Evolutionary conservation across 2,888 invertebrate genomes (phyloP), one percentile per base, ranked within the genome.

Genomic region (Himalopsyche japonica): DNA sequence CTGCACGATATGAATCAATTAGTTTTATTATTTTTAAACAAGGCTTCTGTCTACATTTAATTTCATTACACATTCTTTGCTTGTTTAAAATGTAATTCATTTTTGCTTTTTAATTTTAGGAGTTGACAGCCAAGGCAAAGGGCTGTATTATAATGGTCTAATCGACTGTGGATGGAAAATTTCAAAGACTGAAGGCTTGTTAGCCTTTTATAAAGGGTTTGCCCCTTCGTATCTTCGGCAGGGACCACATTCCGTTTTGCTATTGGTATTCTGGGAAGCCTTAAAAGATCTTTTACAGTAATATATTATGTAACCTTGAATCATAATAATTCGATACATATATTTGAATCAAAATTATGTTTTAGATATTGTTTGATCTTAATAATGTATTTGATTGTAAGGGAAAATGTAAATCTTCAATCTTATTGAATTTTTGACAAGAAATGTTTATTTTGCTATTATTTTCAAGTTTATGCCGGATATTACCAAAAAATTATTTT

Each of bases 141-240:
- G 96, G 0, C 86, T 95, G 0, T 90, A 95, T 7, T 98, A 98
- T 89, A 92, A 90, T 0, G 95, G 96, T 0, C 93, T 97, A 81
- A 87, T 92, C 0, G 97, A 98, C 89, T 97, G 97, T 88, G 93
- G 95, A 4, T 89, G 92, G 0, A 97, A 98, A 90, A 96, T 97
- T 79, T 93, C 94, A 32, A 92, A 91, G 86, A 93, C 94, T 0
- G 98, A 98, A 91, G 97, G 98, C 0, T 87, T 96, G 0, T 91
- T 93, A 64, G 98, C 98, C 0, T 95, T 98, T 89, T 98, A 98
- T 90, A 98, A 98, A 91, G 98, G 98, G 34, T 95, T 97, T 88
- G 95, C 96, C 79, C 97, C 98, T 0, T 96, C 96, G 76, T 98
- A 97, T 91, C 91, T 98, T n/a, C 92, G 98, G 84, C 94, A 98